Evolutionary conservation across 1,140 invertebrate genomes (phyloP), one percentile per base, ranked within the genome.

Genomic region (Tetramorium parvispinum): DNA sequence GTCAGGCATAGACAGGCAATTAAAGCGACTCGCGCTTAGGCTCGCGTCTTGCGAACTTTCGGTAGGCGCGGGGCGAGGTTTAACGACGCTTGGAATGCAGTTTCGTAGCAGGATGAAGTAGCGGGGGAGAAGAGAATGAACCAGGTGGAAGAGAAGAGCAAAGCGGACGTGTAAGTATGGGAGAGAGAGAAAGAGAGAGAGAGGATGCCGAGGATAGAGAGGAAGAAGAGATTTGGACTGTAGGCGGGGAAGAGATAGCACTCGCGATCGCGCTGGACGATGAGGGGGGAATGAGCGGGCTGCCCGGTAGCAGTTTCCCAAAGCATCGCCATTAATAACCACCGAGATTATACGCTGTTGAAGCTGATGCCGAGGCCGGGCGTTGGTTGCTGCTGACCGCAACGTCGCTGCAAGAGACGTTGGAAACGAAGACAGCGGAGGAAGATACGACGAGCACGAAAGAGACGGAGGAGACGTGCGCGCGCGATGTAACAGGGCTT

Each of bases 231-330:
- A 82, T 82, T 57, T 59, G 53, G 66, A 37, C 40, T 40, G 66
- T 53, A 53, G 40, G 53, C 40, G 55, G 51, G 49, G 32, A 78
- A 32, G 65, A 91, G 81, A 91, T 86, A 83, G 79, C 27, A 53
- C 40, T 43, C 66, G 37, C 65, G 79, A 73, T 91, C 88, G 89
- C 85, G 89, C 32, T 32, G 89, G 88, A 88, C 79, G 88, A 87
- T 73, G 88, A 87, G 86, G 79, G 87, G 81, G 88, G 59, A 85
- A 68, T 66, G 77, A 86, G 83, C 85, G 83, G 86, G 85, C 92
- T 95, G 93, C 93, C 93, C 94, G 93, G 94, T 94, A 94, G 94
- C 94, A 94, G 94, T 95, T 94, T 95, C 92, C 93, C 92, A 94
- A 95, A 94, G 91, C 93, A 93, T 93, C 92, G 93, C 92, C 93